Evolutionary conservation across 2,888 invertebrate species (phyloP), one percentile per base, ranked within the genome.

Genomic region (Sphaeridia pumilis): DNA sequence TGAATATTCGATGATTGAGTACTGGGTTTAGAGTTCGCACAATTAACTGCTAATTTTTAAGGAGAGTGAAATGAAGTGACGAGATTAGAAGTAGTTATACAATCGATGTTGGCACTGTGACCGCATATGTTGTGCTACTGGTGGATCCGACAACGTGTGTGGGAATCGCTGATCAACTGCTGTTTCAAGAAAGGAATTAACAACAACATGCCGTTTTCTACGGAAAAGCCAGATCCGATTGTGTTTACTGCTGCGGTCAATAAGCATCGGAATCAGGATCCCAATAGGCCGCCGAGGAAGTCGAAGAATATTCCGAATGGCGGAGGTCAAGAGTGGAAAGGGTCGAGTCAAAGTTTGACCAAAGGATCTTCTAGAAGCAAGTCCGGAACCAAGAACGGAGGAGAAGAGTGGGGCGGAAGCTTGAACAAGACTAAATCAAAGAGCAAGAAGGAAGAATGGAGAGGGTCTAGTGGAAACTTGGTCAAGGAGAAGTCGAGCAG

Each of bases 221-320:
- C 41, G 14, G n/a, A 10, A 42, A 17, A 22, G n/a, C 4, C 5
- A 7, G 49, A 42, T 2, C 7, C 42, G 2, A 42, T 27, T 4
- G 17, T 42, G 20, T 47, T 47, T 36, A 20, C 2, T 21, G 28
- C 42, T 5, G 42, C 24, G 12, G 38, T 20, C 12, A 38, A 14
- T 5, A 28, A 49, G 27, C 3, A 10, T 14, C 28, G 21, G 34
- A 22, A 46, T 14, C 3, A n/a, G 20, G 49, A 49, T 28, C 49
- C 49, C 3, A 17, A 22, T 12, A 17, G 49, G 25, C 52, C 52
- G 10, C 43, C 52, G 1, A 35, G 49, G 21, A 41, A 42, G 25
- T 14, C 21, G 5, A 49, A 49, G 21, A 7, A 31, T 12, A 12
- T 31, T 12, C 34, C 7, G 12, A 24, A 24, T 24, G 7, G 7